Conservation (phyloP, 2,888 invertebrate genomes). For the Hydrotaea cyrtoneurina region DNA sequence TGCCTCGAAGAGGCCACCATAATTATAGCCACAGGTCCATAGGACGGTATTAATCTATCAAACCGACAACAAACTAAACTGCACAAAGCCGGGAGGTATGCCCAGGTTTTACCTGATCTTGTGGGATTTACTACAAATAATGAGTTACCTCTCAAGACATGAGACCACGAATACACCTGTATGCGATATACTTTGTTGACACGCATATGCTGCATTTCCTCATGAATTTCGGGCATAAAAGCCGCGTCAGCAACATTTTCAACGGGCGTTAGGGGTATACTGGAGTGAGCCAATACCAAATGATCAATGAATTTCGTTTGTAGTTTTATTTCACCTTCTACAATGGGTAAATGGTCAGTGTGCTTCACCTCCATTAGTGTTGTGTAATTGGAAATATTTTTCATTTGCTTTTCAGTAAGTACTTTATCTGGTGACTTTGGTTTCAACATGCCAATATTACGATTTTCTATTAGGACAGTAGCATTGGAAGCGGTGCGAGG, state of each 20-base stretch:
- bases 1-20: constrained; percentile 85
- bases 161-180: constrained; percentile 88
- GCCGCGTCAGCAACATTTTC: constrained; percentile 70
- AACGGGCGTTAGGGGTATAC: constrained; percentile 69
- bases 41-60: constrained; percentile 76
- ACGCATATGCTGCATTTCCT: constrained; percentile 73
- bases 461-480: constrained; percentile 38
- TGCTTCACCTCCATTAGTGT: constrained; percentile 48
- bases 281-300: constrained; percentile 74
- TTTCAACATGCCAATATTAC: background rate
- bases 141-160: constrained; percentile 85
- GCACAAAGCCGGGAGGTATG: constrained; percentile 86
- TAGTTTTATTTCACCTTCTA: constrained; percentile 65
- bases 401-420: constrained; percentile 31
- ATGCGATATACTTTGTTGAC: constrained; percentile 78
- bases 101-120: constrained; percentile 86
- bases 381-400: constrained; percentile 46
- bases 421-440: constrained; percentile 37
- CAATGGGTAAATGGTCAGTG: constrained; percentile 53
- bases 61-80: constrained; percentile 81
- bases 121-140: constrained; percentile 84
- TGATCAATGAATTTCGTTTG: constrained; percentile 71
- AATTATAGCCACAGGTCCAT: constrained; percentile 85
- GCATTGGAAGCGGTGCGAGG: constrained; percentile 32
- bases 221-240: constrained; percentile 72